These are phyloP conservation scores for Andinoacara biseriatus DNA, from an alignment of 2,113 vertebrate species.

Conservation along the genomic window DNA sequence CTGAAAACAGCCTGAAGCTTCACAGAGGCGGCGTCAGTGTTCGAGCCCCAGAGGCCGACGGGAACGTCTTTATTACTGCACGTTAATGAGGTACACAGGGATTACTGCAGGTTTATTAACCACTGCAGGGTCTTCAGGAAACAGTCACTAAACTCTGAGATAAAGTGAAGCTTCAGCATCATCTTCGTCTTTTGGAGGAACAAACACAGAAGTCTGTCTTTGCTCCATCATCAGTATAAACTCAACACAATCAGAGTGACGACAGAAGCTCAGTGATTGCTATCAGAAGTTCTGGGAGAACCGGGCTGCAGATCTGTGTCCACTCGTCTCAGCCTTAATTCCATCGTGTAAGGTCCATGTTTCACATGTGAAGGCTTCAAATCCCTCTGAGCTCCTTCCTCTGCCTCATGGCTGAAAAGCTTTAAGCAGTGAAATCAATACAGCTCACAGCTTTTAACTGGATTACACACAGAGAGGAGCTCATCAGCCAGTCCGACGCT, in stretches of 20 bases:
- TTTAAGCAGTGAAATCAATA: slow-evolving; percentile 26
- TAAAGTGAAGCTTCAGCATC: too few species aligned
- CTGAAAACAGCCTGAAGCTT: neutral
- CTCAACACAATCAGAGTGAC: neutral
- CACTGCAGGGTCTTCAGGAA: neutral
- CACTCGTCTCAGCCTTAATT: neutral
- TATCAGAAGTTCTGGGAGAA: rapidly evolving
- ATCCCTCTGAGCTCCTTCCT: neutral
- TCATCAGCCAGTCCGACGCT: neutral
- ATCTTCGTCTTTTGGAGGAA: too few species aligned
- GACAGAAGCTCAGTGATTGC: neutral
- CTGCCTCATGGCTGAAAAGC: neutral
- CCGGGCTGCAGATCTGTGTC: neutral
- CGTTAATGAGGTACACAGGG: neutral
- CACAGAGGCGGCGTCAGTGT: too few species aligned
- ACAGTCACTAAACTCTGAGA: neutral
- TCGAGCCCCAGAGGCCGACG: neutral
- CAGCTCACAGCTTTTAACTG: neutral
- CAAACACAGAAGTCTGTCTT: neutral
- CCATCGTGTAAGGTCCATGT: neutral
- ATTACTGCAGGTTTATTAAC: too few species aligned
- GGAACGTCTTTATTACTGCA: neutral
- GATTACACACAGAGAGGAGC: neutral
- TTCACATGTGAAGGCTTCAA: slow-evolving; percentile 13
- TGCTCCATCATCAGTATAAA: neutral